These are phyloP conservation scores for Zygaena filipendulae DNA, from an alignment of 2,888 invertebrate species.

Conservation along the genomic window DNA sequence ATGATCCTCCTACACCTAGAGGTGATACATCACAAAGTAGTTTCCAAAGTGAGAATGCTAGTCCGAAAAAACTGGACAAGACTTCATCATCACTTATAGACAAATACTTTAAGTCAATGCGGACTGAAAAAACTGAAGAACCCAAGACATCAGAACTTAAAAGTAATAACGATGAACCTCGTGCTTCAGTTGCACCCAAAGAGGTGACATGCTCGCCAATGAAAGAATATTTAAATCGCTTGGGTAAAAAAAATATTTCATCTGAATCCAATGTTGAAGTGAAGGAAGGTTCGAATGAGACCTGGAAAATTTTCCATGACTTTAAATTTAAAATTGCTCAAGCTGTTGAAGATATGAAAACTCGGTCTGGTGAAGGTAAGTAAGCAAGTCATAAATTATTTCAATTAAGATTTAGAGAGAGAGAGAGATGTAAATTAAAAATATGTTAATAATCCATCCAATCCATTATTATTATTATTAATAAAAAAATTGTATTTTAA, in stretches of 20 bases:
- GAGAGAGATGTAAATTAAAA: no score
- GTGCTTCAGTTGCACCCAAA: constrained; percentile 29
- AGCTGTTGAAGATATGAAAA: constrained; percentile 81
- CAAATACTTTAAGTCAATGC: constrained; percentile 59
- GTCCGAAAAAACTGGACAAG: constrained; percentile 54
- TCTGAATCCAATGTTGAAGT: constrained; percentile 60
- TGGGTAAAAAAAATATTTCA: constrained; percentile 71
- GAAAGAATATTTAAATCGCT: constrained; percentile 67
- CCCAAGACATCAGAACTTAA: constrained; percentile 32
- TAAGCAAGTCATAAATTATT: constrained; percentile 1
- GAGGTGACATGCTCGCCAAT: constrained; percentile 60
- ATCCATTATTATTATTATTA: no score
- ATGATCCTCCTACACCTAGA: constrained; percentile 61
- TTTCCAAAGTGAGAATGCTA: constrained; percentile 40
- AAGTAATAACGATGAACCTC: constrained; percentile 29
- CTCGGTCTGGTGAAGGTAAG: constrained; percentile 71
- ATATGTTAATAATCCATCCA: no score
- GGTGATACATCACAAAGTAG: constrained; percentile 38
- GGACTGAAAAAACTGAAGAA: constrained; percentile 39
- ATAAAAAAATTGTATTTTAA: no score
- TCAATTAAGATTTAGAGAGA: no score
- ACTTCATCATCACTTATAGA: constrained; percentile 54
- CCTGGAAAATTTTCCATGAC: constrained; percentile 79
- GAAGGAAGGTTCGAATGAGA: constrained; percentile 63
- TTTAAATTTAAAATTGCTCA: constrained; percentile 80